Conservation (phyloP, 2,113 vertebrate species). For the Lagopus muta region DNA sequence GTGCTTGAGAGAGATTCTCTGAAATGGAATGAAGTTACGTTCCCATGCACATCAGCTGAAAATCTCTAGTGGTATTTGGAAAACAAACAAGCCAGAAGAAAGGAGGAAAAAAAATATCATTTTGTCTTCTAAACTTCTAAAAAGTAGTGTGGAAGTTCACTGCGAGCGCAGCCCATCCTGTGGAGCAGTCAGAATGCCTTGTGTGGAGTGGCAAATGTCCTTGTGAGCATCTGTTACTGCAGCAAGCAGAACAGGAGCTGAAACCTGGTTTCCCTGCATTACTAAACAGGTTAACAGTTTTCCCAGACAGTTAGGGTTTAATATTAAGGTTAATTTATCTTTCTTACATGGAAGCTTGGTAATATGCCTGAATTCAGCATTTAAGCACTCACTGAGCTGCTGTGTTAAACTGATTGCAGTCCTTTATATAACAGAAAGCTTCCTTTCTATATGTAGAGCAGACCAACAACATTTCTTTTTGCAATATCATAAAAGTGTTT, state of each 20-base stretch:
- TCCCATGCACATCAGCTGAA: not conserved
- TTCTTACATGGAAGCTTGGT: not conserved
- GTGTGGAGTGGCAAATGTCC: too few species aligned
- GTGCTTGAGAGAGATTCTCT: not conserved
- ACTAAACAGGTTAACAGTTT: not conserved
- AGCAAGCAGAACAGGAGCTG: not conserved
- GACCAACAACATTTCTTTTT: not conserved
- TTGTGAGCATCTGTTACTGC: not conserved
- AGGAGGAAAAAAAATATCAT: not conserved
- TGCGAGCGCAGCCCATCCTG: rapidly evolving
- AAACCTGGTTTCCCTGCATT: not conserved
- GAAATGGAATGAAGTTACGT: not conserved
- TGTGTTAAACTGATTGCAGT: not conserved
- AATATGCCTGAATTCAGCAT: not conserved
- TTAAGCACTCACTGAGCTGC: not conserved
- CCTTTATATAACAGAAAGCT: not conserved
- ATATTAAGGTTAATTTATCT: not conserved
- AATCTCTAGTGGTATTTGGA: not conserved
- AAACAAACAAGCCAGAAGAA: not conserved
- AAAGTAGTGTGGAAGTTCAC: not conserved
- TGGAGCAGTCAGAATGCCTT: not conserved
- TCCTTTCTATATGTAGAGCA: not conserved
- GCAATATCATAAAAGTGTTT: not conserved
- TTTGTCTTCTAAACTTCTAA: not conserved
- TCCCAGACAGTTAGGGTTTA: not conserved